Evolutionary conservation across 2,797 vertebrate genomes (phyloP).

Genomic region (Peromyscus eremicus): DNA sequence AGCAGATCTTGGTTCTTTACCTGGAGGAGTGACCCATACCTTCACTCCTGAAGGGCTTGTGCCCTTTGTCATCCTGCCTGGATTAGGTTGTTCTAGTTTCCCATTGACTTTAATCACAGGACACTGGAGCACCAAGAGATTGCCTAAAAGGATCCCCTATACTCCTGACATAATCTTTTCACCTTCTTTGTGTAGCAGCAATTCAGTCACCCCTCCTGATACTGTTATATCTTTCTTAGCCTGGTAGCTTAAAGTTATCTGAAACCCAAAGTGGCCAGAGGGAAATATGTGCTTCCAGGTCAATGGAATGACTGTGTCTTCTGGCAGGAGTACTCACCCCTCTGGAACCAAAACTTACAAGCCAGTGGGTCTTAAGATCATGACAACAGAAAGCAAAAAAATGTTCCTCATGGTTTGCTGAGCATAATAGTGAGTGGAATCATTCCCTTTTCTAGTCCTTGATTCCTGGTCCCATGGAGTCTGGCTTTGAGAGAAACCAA

Average conservation of each 20-base stretch:
- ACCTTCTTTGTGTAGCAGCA: too few relatives aligned
- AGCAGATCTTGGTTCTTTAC: too few relatives aligned
- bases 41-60: neutral
- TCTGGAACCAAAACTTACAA: neutral
- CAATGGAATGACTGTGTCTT: neutral
- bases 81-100: neutral
- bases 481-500: neutral
- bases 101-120: neutral
- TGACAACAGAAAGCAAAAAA: neutral
- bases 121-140: neutral
- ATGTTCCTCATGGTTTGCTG: neutral
- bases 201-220: too few relatives aligned
- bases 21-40: too few relatives aligned
- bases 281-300: neutral
- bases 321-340: neutral
- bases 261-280: neutral
- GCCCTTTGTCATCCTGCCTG: neutral
- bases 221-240: too few relatives aligned
- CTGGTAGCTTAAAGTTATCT: too few relatives aligned
- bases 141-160: neutral
- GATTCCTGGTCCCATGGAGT: neutral
- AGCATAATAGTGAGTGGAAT: neutral
- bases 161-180: too few relatives aligned
- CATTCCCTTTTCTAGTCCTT: neutral
- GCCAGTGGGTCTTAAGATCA: neutral